These are phyloP conservation scores for Platorchestia sp. DNA, from an alignment of 1,140 invertebrate genomes.

Conservation along the genomic window DNA sequence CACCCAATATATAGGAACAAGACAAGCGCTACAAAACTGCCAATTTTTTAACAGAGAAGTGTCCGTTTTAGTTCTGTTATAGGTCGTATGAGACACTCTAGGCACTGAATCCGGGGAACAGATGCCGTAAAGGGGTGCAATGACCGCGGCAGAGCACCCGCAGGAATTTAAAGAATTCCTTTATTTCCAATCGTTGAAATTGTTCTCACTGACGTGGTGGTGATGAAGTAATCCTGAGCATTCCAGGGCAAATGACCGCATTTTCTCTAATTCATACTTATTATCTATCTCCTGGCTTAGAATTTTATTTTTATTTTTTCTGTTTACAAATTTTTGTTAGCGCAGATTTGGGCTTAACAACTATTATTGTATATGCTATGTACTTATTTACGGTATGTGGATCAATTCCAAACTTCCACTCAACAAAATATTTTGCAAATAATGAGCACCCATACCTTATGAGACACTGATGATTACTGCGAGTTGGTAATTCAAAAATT, in stretches of 20 bases:
- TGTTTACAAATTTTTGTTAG: too few relatives aligned
- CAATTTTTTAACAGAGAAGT: not conserved
- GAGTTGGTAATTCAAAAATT: too few relatives aligned
- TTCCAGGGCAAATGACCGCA: not conserved
- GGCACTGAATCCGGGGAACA: not conserved
- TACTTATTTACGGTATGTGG: too few relatives aligned
- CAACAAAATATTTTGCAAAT: too few relatives aligned
- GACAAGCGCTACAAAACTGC: not conserved
- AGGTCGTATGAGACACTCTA: not conserved
- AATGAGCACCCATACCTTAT: too few relatives aligned
- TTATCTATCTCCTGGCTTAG: too few relatives aligned
- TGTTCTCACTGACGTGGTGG: not conserved
- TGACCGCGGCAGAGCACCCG: not conserved
- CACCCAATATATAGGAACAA: not conserved
- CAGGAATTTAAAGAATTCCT: not conserved
- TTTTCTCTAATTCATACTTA: too few relatives aligned
- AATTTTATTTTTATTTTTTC: too few relatives aligned
- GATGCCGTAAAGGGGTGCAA: not conserved
- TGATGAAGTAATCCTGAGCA: not conserved
- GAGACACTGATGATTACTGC: too few relatives aligned
- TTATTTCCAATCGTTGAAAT: not conserved
- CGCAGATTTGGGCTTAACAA: too few relatives aligned
- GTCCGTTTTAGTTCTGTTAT: not conserved
- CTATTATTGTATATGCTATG: too few relatives aligned
- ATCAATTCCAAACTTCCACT: too few relatives aligned